These are phyloP conservation scores for Drosophila cyrtoloma DNA, from an alignment of 2,888 invertebrate species.

Conservation along the genomic window DNA sequence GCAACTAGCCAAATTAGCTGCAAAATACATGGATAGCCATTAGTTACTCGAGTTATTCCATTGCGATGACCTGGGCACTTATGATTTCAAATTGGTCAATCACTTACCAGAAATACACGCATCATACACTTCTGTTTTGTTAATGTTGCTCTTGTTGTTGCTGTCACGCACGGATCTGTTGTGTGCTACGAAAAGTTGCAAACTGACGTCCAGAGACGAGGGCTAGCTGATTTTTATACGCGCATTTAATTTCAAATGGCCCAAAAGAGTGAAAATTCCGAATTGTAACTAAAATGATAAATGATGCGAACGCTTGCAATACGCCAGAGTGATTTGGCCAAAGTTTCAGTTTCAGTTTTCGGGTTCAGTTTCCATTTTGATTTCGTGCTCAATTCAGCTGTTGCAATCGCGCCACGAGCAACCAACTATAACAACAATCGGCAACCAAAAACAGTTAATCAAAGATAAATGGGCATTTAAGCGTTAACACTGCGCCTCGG, in stretches of 20 bases:
- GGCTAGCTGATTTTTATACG: conserved; percentile 64
- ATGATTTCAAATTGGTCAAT: conserved; percentile 11
- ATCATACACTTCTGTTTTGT: conserved; percentile 81
- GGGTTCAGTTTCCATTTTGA: conserved; percentile 35
- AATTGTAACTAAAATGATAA: conserved; percentile 65
- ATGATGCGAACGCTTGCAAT: conserved; percentile 66
- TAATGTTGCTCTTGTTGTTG: conserved; percentile 3
- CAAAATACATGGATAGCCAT: neutral
- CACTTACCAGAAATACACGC: conserved; percentile 87
- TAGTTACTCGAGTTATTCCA: neutral
- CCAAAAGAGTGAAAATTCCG: conserved; percentile 53
- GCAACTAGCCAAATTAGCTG: conserved; percentile 68
- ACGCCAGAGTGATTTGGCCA: conserved; percentile 40
- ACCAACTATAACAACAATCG: conserved; percentile 9
- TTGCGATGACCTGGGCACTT: neutral
- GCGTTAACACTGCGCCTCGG: conserved; percentile 58
- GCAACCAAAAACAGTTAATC: conserved; percentile 58
- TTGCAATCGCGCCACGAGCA: conserved; percentile 54
- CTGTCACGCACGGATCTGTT: conserved; percentile 5
- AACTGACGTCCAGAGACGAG: conserved; percentile 54
- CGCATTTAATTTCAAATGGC: conserved; percentile 34
- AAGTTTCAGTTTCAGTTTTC: conserved; percentile 45
- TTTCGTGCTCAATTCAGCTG: conserved; percentile 50
- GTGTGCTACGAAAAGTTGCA: conserved; percentile 38
- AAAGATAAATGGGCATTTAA: conserved; percentile 73